Conservation (phyloP, 2,797 vertebrate genomes). For the Siniperca undulata region DNA sequence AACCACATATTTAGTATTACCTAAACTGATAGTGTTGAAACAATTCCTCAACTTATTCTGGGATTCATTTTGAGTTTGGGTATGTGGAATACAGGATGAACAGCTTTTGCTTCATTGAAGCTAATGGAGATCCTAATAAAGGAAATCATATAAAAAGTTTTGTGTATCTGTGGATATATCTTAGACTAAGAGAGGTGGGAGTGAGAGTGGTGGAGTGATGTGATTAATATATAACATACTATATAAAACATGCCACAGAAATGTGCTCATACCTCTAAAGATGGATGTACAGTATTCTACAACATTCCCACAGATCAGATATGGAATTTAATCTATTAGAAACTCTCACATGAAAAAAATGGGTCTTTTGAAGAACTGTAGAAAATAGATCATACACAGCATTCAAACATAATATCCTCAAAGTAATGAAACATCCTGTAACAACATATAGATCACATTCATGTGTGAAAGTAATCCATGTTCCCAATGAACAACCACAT, state of each 20-base stretch:
- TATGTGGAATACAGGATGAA: background rate
- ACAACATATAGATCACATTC: conserved; percentile 24
- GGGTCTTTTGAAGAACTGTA: background rate
- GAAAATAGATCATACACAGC: conserved; percentile 1
- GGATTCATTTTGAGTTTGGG: background rate
- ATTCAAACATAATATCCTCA: conserved; percentile 18
- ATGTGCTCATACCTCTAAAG: background rate
- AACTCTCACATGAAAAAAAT: background rate
- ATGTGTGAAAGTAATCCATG: conserved; percentile 3
- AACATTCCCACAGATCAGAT: conserved; percentile 7
- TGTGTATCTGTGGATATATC: background rate
- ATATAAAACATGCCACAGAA: background rate
- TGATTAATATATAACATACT: background rate
- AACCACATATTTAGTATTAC: background rate
- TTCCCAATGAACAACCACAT: conserved; percentile 14
- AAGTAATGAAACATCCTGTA: conserved; percentile 15
- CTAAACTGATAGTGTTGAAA: background rate
- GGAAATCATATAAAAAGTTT: background rate
- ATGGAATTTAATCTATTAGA: background rate
- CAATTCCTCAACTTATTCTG: background rate
- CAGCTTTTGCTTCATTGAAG: background rate
- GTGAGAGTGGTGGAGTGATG: background rate
- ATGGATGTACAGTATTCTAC: background rate
- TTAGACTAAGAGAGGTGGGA: background rate
- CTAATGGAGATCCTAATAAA: background rate